Conservation (phyloP, 2,888 invertebrate genomes). For the Eretmocerus hayati region DNA sequence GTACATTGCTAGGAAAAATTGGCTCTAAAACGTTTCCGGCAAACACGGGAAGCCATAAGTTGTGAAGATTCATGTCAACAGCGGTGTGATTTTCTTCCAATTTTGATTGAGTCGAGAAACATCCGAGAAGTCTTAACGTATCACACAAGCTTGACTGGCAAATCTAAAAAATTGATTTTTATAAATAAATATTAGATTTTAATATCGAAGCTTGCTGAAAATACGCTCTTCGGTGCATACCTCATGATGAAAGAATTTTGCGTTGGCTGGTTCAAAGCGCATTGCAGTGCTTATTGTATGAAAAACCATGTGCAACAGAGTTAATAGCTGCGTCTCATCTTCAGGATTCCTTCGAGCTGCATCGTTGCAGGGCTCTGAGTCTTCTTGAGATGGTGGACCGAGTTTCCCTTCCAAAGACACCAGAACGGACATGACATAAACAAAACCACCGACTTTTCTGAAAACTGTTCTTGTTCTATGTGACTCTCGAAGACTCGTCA, state of each 20-base stretch:
- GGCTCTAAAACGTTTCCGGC: slow-evolving; percentile 68
- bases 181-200: too few species aligned
- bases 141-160: slow-evolving; percentile 91
- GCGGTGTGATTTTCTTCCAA: slow-evolving; percentile 48
- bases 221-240: slow-evolving; percentile 47
- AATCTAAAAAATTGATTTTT: slow-evolving; percentile 53
- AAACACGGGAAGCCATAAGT: slow-evolving; percentile 64
- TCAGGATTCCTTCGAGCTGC: slow-evolving; percentile 32
- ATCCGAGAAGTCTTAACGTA: slow-evolving; percentile 84
- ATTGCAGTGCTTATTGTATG: slow-evolving; percentile 94
- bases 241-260: slow-evolving; percentile 95
- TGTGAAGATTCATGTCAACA: slow-evolving; percentile 42
- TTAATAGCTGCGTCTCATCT: slow-evolving; percentile 59
- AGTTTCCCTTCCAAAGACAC: slow-evolving; percentile 85
- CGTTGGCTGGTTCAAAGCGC: slow-evolving; percentile 98
- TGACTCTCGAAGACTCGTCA: slow-evolving; percentile 87
- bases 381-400: slow-evolving; percentile 45
- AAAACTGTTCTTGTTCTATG: slow-evolving; percentile 95
- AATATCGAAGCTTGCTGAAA: not conserved
- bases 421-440: slow-evolving; percentile 92
- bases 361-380: slow-evolving; percentile 47
- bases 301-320: slow-evolving; percentile 81
- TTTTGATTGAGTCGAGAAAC: slow-evolving; percentile 62
- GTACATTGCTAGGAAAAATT: slow-evolving; percentile 64
- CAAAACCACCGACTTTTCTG: slow-evolving; percentile 95